A percentile compares a stretch with the other conserved stretches of the same genome.
Evolutionary conservation across 2,797 vertebrate genomes (phyloP).

Genomic region (Thunnus albacares): DNA sequence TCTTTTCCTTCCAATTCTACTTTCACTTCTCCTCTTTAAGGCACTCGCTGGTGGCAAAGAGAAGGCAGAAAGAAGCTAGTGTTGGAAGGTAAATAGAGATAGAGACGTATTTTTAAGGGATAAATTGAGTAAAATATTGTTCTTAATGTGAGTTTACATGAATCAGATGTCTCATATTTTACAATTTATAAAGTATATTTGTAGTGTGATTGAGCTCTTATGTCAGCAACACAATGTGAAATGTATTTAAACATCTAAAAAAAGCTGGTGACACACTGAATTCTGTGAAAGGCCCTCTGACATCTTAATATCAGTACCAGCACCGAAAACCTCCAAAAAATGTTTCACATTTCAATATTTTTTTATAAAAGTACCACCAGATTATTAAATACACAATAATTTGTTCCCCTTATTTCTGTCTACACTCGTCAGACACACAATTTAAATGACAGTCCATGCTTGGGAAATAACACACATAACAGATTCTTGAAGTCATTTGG

Average conservation of each 20-base stretch:
- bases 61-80: slow-evolving; percentile 60
- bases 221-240: slow-evolving; percentile 15
- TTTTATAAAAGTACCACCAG: slow-evolving; percentile 46
- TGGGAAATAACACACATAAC: background rate
- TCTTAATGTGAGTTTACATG: background rate
- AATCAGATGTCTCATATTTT: background rate
- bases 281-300: background rate
- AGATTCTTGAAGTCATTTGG: slow-evolving; percentile 44
- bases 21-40: slow-evolving; percentile 70
- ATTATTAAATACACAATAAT: slow-evolving; percentile 25
- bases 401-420: slow-evolving; percentile 13
- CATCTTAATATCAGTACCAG: background rate
- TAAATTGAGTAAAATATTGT: background rate
- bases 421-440: slow-evolving; percentile 19
- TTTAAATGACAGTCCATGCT: background rate
- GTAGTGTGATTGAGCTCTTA: background rate
- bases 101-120: background rate
- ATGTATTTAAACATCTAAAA: slow-evolving; percentile 13
- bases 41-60: slow-evolving; percentile 77
- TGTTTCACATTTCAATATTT: slow-evolving; percentile 30
- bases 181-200: slow-evolving; percentile 7
- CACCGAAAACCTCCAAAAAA: slow-evolving; percentile 14
- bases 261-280: slow-evolving; percentile 5
- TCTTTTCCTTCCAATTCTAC: slow-evolving; percentile 32
- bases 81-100: slow-evolving; percentile 1